phyloP scores from a whole-genome alignment of 2,888 invertebrate species.

The Tubulanus polymorphus region DNA sequence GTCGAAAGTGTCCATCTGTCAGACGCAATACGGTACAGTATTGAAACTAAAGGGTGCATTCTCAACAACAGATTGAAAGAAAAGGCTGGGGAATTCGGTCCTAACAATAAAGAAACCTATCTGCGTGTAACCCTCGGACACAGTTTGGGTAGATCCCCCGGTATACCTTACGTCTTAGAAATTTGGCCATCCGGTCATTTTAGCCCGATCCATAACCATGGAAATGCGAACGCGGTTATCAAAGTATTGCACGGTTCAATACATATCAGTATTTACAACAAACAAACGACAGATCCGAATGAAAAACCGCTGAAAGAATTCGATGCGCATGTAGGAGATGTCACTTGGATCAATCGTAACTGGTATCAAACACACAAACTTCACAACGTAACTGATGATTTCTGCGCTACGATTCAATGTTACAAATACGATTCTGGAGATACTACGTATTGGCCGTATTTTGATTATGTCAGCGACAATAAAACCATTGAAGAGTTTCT shows the following conservation, averaged over 20 bases:
- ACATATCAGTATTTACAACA: background rate
- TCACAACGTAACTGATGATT: background rate
- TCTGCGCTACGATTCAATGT: slow-evolving; percentile 4
- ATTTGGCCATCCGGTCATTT: background rate
- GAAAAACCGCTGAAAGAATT: background rate
- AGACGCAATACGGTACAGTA: too few relatives aligned
- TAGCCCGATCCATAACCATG: background rate
- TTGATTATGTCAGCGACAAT: background rate
- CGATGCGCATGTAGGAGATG: background rate
- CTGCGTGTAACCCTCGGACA: background rate
- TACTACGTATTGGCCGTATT: slow-evolving; percentile 2
- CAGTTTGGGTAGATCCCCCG: background rate
- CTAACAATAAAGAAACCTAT: background rate
- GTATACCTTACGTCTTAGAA: background rate
- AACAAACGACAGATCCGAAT: background rate
- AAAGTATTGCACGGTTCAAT: background rate
- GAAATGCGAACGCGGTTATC: background rate
- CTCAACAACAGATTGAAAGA: background rate
- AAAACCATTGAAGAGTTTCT: background rate
- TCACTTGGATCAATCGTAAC: slow-evolving; percentile 1
- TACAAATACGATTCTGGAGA: slow-evolving; percentile 2
- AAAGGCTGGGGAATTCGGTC: background rate
- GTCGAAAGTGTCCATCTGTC: too few relatives aligned
- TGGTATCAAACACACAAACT: slow-evolving; percentile 7
- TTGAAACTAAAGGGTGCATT: background rate